These are phyloP conservation scores for Pollimyrus isidori DNA, from an alignment of 2,113 vertebrate species.

Conservation along the genomic window DNA sequence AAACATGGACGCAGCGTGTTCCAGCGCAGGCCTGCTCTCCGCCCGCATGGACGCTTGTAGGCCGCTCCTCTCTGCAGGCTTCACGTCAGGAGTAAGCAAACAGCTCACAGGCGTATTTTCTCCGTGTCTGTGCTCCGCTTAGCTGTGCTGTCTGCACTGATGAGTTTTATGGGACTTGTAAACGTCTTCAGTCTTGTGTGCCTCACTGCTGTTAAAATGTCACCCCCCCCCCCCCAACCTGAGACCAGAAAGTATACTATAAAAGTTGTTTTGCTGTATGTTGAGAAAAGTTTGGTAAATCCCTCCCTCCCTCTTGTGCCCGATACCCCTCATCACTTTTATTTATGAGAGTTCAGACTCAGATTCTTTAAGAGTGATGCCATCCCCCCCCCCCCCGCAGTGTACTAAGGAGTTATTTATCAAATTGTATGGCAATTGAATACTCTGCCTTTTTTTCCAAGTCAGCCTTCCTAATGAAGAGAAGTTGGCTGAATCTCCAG, in stretches of 20 bases:
- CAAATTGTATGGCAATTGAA: neutral
- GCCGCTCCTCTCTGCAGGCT: neutral
- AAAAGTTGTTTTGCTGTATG: neutral
- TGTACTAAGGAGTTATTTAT: neutral
- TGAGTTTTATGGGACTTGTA: neutral
- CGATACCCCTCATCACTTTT: neutral
- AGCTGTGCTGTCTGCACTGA: neutral
- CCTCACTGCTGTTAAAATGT: neutral
- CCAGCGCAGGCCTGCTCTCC: neutral
- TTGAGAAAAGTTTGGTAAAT: neutral
- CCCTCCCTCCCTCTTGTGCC: neutral
- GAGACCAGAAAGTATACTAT: neutral
- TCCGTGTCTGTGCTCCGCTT: neutral
- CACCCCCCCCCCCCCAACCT: neutral
- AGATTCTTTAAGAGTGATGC: neutral
- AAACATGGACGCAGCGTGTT: neutral
- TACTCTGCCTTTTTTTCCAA: neutral
- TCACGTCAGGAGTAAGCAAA: neutral
- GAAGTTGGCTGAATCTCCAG: slow-evolving; percentile 11
- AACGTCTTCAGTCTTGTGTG: neutral
- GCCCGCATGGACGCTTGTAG: neutral
- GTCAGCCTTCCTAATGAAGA: neutral
- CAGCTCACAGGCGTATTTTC: neutral
- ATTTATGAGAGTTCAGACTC: neutral
- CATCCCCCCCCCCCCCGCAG: too few relatives aligned